Conservation (phyloP, 2,888 invertebrate genomes). For the Phengaris arion region DNA sequence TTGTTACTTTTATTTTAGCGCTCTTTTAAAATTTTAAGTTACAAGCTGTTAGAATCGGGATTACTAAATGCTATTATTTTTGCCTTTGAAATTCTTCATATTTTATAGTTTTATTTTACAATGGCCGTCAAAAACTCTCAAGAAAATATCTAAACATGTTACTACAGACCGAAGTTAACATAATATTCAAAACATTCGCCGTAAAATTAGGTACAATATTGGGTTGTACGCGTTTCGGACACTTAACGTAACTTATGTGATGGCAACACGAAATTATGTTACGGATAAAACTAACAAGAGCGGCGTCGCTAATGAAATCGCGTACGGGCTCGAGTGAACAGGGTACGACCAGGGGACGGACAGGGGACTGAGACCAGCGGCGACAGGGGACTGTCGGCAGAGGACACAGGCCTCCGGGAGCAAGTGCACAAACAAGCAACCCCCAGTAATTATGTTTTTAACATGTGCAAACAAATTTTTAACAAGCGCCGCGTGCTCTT, state of each 20-base stretch:
- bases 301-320: conserved; percentile 23
- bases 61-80: background rate
- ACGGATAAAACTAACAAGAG: conserved; percentile 28
- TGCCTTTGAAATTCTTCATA: no score
- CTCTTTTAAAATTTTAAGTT: background rate
- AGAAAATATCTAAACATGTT: background rate
- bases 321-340: conserved; percentile 14
- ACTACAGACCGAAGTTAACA: no score
- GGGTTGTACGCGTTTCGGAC: background rate
- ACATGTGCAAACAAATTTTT: conserved; percentile 19
- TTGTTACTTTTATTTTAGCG: conserved; percentile 14
- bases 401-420: background rate
- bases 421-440: conserved; percentile 17
- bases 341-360: background rate
- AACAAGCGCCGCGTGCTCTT: conserved; percentile 16
- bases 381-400: background rate
- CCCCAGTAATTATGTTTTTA: conserved; percentile 19
- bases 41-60: background rate
- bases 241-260: conserved; percentile 11
- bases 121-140: background rate
- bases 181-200: background rate
- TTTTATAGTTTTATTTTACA: background rate
- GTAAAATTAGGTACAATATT: conserved; percentile 18
- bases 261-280: conserved; percentile 2
- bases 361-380: conserved; percentile 11